Conservation (phyloP, 1,140 invertebrate species). For the Olivierus martensii region DNA sequence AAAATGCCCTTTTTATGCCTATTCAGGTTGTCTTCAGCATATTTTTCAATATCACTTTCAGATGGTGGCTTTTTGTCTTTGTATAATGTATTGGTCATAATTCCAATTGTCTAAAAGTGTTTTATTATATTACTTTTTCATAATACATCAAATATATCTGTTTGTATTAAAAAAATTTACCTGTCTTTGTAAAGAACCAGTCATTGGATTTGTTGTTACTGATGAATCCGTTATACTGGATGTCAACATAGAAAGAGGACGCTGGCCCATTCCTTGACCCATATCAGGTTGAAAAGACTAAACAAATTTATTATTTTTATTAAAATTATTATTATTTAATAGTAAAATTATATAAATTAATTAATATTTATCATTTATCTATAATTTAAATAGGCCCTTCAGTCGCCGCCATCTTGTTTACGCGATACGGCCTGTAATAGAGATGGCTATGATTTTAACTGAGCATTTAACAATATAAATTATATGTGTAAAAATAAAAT, state of each 20-base stretch:
- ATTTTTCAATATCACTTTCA: conserved; percentile 60
- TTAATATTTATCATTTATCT: too few relatives aligned
- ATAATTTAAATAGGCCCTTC: too few relatives aligned
- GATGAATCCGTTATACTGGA: conserved; percentile 25
- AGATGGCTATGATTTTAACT: too few relatives aligned
- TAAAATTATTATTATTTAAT: too few relatives aligned
- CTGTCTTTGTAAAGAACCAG: conserved; percentile 28
- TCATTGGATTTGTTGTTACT: conserved; percentile 26
- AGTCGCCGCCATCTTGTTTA: too few relatives aligned
- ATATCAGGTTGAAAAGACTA: conserved; percentile 17
- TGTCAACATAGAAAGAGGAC: conserved; percentile 33
- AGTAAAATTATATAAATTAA: too few relatives aligned
- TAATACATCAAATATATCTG: too few relatives aligned
- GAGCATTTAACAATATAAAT: too few relatives aligned
- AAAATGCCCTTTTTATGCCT: conserved; percentile 77
- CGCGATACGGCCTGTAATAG: too few relatives aligned
- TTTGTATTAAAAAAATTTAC: conserved; percentile 17
- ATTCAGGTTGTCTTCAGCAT: conserved; percentile 89
- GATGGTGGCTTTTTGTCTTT: conserved; percentile 24
- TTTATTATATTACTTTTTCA: too few relatives aligned
- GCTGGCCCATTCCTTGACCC: conserved; percentile 17
- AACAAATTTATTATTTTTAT: background rate
- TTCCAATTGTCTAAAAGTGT: background rate
- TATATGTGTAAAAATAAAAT: too few relatives aligned
- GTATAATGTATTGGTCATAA: conserved; percentile 5